Conservation (phyloP, 2,888 invertebrate species). For the Erebia ligea region DNA sequence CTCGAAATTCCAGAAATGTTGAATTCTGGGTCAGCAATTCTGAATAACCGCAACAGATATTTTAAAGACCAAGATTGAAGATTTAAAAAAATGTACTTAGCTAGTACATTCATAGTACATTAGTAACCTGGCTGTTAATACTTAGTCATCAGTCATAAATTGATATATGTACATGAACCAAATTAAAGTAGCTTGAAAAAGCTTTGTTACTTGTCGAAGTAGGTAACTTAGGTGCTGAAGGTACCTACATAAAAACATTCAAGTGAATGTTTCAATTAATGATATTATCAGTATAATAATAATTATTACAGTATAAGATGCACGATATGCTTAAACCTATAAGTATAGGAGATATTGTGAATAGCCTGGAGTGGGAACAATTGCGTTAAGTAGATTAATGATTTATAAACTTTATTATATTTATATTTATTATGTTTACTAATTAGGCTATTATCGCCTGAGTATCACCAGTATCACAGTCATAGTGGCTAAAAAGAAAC, state of each 20-base stretch:
- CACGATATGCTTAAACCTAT: conserved; percentile 43
- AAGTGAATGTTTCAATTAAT: conserved; percentile 25
- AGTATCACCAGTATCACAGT: too few species aligned
- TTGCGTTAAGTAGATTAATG: conserved; percentile 72
- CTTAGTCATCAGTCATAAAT: not conserved
- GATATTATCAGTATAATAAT: conserved; percentile 29
- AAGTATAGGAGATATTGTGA: conserved; percentile 55
- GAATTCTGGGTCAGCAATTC: not conserved
- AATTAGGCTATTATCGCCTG: not conserved
- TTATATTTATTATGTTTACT: conserved; percentile 23
- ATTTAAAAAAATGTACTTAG: not conserved
- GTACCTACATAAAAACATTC: not conserved
- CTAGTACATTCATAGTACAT: too few species aligned
- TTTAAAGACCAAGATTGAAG: not conserved
- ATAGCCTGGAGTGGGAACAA: conserved; percentile 81
- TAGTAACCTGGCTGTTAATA: not conserved
- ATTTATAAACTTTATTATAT: conserved; percentile 34
- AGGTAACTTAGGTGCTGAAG: conserved; percentile 1
- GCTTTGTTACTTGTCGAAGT: not conserved
- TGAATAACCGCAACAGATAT: not conserved
- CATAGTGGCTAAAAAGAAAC: too few species aligned
- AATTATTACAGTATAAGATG: conserved; percentile 20
- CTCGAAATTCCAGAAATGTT: not conserved
- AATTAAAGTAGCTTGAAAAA: not conserved
- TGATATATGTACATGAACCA: not conserved